Evolutionary conservation across 2,113 vertebrate species (phyloP), one percentile per base, ranked within the genome.

Genomic region (Indicator maculatus): DNA sequence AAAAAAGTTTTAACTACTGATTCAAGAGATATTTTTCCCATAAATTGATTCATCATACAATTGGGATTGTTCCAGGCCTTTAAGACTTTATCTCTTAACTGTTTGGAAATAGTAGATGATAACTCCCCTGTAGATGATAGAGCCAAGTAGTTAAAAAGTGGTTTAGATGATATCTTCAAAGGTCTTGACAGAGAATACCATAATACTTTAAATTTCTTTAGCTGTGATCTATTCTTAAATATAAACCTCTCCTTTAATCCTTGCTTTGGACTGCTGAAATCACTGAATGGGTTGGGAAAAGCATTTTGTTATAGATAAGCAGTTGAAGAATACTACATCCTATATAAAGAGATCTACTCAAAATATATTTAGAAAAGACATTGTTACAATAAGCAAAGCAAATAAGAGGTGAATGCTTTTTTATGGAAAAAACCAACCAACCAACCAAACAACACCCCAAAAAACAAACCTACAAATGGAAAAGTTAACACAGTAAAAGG

Each of bases 1-100:
- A 95, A 90, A 88, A 80, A 93, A 87, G 67, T 67, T 95, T 91
- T 95, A 92, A 86, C 93, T 91, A 91, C 81, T 94, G 92, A 92
- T 96, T 69, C 77, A 64, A 81, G 91, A 95, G 86, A 90, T 92
- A 86, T 87, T 94, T 82, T 77, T 60, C 67, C 76, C 65, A 94
- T 91, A 93, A 95, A 93, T 71, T 88, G 94, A 82, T 83, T 96
- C 75, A 69, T 44, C 0, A 1, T 58, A 81, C 78, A 74, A 79
- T 6, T 91, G 73, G 58, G 83, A 91, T 95, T 95, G 73, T 50
- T 96, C 56, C 86, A 93, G 88, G 78, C 65, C 88, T 80, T 67
- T 80, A 91, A 94, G 86, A 73, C 58, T 89, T 90, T 95, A 96
- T 93, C 95, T 78, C 56, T 27, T 80, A 81, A 88, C 44, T 2